Conservation (phyloP, 1,140 invertebrate genomes). For the Drosophila yakuba region DNA sequence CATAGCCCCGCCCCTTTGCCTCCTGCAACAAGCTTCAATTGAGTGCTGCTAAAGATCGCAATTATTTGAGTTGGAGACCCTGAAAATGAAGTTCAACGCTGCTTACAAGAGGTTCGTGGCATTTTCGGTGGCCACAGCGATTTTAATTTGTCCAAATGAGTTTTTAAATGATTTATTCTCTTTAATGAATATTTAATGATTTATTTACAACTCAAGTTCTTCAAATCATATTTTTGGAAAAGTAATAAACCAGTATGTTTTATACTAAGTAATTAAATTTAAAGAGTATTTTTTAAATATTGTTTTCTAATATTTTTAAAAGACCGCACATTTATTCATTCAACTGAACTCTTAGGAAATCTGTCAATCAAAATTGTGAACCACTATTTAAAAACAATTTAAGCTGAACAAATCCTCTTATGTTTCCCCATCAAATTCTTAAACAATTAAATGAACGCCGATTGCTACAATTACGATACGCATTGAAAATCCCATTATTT, state of each 20-base stretch:
- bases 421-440: conserved; percentile 5
- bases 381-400: conserved; percentile 10
- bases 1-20: conserved; percentile 1
- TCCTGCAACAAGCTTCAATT: conserved; percentile 26
- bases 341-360: neutral
- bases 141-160: conserved; percentile 5
- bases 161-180: neutral
- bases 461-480: conserved; percentile 21
- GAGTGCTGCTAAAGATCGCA: conserved; percentile 34
- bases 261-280: too few species aligned
- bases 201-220: neutral
- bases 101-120: conserved; percentile 1
- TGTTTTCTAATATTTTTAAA: too few species aligned
- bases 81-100: conserved; percentile 6
- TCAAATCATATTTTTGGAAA: neutral
- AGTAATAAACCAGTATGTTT: too few species aligned
- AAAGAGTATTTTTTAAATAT: too few species aligned
- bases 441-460: conserved; percentile 37
- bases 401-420: conserved; percentile 24
- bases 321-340: neutral
- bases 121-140: conserved; percentile 4
- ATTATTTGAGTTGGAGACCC: conserved; percentile 22
- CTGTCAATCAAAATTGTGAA: conserved; percentile 16
- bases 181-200: neutral
- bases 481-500: conserved; percentile 6